phyloP scores from a whole-genome alignment of 2,888 invertebrate species.

The Epinotia demarniana region DNA sequence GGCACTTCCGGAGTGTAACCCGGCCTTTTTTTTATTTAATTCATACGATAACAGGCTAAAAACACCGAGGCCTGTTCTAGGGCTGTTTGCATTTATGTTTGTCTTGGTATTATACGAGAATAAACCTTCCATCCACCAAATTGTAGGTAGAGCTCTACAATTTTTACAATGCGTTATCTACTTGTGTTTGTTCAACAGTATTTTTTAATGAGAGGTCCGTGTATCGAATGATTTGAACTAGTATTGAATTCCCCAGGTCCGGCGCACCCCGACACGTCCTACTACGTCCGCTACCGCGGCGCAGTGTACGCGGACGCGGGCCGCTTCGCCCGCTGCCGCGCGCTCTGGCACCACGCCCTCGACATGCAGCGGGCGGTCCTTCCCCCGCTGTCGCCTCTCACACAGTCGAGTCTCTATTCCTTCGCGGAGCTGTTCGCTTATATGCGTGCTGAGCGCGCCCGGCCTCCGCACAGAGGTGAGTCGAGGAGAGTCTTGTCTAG shows the following conservation, averaged over 20 bases:
- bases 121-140: too few relatives aligned
- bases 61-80: too few relatives aligned
- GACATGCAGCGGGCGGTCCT: conserved; percentile 98
- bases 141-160: too few relatives aligned
- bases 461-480: conserved; percentile 86
- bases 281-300: conserved; percentile 97
- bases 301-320: conserved; percentile 98
- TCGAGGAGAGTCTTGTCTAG: neutral
- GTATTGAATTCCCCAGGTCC: conserved; percentile 81
- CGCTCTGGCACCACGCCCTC: conserved; percentile 98
- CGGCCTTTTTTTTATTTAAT: too few relatives aligned
- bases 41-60: too few relatives aligned
- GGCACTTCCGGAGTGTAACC: too few relatives aligned
- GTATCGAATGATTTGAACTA: too few relatives aligned
- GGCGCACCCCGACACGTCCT: conserved; percentile 98
- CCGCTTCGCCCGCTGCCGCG: conserved; percentile 95
- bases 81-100: too few relatives aligned
- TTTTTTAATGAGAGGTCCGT: too few relatives aligned
- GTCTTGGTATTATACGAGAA: too few relatives aligned
- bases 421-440: conserved; percentile 98
- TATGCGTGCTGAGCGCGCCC: conserved; percentile 95
- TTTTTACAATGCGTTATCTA: too few relatives aligned
- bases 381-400: conserved; percentile 96
- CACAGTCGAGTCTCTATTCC: conserved; percentile 96
- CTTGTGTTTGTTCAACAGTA: too few relatives aligned